These are phyloP conservation scores for Mactromeris polynyma DNA, from an alignment of 2,888 invertebrate genomes.

Conservation along the genomic window DNA sequence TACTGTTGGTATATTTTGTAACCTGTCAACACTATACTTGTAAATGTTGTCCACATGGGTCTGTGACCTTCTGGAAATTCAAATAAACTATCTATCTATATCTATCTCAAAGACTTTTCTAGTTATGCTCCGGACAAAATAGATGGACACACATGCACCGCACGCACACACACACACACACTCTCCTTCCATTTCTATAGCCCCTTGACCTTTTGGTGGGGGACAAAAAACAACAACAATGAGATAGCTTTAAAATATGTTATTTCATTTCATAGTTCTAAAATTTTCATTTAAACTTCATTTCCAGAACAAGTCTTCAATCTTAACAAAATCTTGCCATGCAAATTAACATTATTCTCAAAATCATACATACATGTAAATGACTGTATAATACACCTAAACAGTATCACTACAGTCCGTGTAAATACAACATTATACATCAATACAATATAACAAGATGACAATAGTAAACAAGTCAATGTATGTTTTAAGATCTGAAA, in stretches of 20 bases:
- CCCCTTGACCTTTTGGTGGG: no score
- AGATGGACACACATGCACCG: no score
- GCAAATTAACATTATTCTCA: neutral
- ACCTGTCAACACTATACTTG: no score
- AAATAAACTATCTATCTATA: no score
- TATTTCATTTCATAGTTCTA: neutral
- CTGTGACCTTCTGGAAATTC: no score
- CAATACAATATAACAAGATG: neutral
- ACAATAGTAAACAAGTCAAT: neutral
- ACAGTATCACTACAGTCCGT: neutral
- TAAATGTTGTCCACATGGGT: no score
- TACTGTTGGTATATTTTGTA: no score
- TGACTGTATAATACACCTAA: neutral
- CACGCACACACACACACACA: no score
- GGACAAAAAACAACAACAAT: no score
- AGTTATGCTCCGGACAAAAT: no score
- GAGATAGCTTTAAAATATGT: neutral
- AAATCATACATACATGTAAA: neutral
- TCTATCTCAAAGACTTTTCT: no score
- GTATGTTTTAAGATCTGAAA: neutral
- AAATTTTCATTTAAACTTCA: neutral
- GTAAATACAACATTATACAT: neutral
- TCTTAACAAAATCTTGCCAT: slow-evolving; percentile 1
- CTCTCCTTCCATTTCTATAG: no score
- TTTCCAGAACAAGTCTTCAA: neutral